Evolutionary conservation across 2,797 vertebrate genomes (phyloP).

Genomic region (Enoplosus armatus): DNA sequence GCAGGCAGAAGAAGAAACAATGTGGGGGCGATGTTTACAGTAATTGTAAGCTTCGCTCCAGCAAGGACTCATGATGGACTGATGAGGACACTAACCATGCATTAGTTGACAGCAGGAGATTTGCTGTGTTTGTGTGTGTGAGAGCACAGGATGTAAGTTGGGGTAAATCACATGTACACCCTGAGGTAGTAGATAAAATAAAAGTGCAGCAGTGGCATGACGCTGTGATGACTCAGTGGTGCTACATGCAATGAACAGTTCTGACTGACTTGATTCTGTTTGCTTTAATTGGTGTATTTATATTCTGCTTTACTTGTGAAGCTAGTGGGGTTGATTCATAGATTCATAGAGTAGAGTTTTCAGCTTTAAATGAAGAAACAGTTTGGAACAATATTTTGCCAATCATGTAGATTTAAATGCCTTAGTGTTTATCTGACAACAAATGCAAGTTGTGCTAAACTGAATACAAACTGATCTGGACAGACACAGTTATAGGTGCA

Average conservation of each 20-base stretch:
- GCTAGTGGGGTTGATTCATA: not conserved
- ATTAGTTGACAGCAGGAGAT: slow-evolving; percentile 44
- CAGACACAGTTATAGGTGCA: not conserved
- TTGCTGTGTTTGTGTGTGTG: slow-evolving; percentile 16
- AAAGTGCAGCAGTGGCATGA: not conserved
- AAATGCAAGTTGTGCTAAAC: not conserved
- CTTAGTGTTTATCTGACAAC: not conserved
- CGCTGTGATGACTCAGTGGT: not conserved
- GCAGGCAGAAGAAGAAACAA: slow-evolving; percentile 6
- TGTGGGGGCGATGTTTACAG: slow-evolving; percentile 42
- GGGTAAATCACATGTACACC: slow-evolving; percentile 24
- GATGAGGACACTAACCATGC: slow-evolving; percentile 44
- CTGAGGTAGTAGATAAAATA: slow-evolving; percentile 18
- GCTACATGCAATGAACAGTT: not conserved
- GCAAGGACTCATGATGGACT: slow-evolving; percentile 31
- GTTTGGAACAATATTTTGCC: not conserved
- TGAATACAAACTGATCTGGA: not conserved
- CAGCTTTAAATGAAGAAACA: not conserved
- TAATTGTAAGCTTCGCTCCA: slow-evolving; percentile 44
- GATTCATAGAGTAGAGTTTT: not conserved
- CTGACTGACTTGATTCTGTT: not conserved
- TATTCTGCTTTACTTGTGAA: not conserved
- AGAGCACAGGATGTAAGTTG: slow-evolving; percentile 6
- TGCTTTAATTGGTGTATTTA: not conserved
- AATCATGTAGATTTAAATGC: not conserved